Evolutionary conservation across 2,888 invertebrate species (phyloP).

Genomic region (Dicyrtomina minuta): DNA sequence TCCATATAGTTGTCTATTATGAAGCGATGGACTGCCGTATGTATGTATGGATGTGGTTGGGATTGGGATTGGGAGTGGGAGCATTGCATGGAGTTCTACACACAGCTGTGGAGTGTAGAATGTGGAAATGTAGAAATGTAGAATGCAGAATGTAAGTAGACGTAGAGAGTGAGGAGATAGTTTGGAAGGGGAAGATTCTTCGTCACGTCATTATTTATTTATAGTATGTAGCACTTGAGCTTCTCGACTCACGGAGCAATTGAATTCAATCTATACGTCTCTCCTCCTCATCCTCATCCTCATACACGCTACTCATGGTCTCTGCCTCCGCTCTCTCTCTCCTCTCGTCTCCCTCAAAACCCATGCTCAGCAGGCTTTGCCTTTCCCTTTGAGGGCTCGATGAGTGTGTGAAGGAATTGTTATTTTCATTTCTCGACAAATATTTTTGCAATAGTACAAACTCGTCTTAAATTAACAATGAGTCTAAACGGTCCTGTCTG

Average conservation of each 20-base stretch:
- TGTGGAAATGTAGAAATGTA: neutral
- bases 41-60: too few relatives aligned
- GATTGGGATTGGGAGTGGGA: too few relatives aligned
- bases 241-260: constrained; percentile 12
- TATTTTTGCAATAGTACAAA: too few relatives aligned
- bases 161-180: neutral
- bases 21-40: too few relatives aligned
- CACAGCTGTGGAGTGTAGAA: neutral
- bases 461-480: too few relatives aligned
- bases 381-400: too few relatives aligned
- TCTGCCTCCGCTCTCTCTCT: constrained; percentile 1
- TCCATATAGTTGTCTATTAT: too few relatives aligned
- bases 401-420: too few relatives aligned
- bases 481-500: too few relatives aligned
- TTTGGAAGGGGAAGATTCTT: constrained; percentile 24
- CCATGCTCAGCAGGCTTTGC: neutral
- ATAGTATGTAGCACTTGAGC: constrained; percentile 34
- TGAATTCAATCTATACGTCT: constrained; percentile 17
- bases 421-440: too few relatives aligned
- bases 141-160: neutral
- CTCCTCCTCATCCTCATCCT: neutral
- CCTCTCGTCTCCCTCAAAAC: neutral
- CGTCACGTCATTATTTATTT: constrained; percentile 38
- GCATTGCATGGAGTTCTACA: too few relatives aligned
- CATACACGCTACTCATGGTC: neutral